Percentiles rank a stretch among this genome's conserved stretches.
Evolutionary conservation across 2,888 invertebrate genomes (phyloP).

Genomic region (Malthinus flaveolus): DNA sequence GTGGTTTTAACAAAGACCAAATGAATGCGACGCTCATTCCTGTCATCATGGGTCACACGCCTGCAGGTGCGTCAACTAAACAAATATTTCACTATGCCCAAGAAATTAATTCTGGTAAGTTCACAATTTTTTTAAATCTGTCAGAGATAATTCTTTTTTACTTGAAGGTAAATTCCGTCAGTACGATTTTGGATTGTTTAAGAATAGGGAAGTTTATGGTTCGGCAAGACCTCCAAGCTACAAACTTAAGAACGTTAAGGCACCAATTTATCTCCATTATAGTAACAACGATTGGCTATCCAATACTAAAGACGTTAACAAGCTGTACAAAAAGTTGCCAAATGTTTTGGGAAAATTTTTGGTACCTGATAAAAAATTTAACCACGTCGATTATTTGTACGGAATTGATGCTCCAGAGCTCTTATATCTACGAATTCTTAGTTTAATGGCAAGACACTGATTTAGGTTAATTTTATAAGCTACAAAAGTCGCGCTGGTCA

Average conservation of each 20-base stretch:
- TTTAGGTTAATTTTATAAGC: no score
- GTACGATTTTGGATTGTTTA: constrained; percentile 59
- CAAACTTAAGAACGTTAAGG: constrained; percentile 47
- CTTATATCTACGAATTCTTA: no score
- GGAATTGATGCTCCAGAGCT: constrained; percentile 56
- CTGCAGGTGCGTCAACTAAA: constrained; percentile 58
- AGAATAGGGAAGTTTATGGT: constrained; percentile 40
- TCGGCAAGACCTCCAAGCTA: constrained; percentile 48
- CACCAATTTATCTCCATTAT: constrained; percentile 53
- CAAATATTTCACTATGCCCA: constrained; percentile 76
- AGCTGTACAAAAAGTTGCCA: constrained; percentile 51
- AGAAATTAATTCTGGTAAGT: constrained; percentile 58
- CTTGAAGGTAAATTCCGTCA: constrained; percentile 56
- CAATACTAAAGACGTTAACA: constrained; percentile 54
- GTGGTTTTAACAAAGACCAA: constrained; percentile 45
- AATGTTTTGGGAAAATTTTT: constrained; percentile 56
- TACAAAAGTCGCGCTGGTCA: no score
- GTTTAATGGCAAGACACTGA: no score
- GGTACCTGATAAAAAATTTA: constrained; percentile 58
- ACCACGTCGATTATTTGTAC: constrained; percentile 63
- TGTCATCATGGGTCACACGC: constrained; percentile 41
- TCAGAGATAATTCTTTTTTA: no score
- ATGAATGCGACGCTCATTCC: constrained; percentile 45
- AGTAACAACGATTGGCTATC: constrained; percentile 56
- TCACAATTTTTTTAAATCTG: no score